These are phyloP conservation scores for Rhodinocichla rosea DNA, from an alignment of 2,113 vertebrate species.

Conservation along the genomic window DNA sequence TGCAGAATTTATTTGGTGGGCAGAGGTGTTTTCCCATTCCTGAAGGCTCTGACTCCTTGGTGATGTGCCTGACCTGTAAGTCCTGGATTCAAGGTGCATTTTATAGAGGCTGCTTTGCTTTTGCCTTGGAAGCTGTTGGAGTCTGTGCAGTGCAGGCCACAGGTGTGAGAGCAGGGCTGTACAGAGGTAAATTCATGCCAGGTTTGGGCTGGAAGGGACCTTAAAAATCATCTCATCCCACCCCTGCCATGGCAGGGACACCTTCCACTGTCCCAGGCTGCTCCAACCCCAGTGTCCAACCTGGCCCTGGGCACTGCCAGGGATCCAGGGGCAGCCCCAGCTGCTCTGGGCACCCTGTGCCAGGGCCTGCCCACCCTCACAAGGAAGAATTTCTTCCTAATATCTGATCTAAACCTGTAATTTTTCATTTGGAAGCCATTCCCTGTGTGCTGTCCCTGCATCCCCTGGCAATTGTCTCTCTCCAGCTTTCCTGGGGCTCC, in stretches of 20 bases:
- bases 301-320: background rate
- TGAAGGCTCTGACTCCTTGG: background rate
- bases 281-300: background rate
- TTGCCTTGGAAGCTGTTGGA: background rate
- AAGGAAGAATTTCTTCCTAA: background rate
- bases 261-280: background rate
- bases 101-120: background rate
- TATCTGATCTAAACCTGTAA: no score
- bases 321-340: background rate
- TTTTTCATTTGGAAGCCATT: no score
- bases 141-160: background rate
- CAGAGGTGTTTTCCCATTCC: background rate
- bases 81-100: background rate
- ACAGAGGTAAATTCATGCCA: background rate
- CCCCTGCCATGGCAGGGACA: background rate
- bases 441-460: no score
- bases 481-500: no score
- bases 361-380: background rate
- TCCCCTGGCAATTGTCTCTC: no score
- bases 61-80: background rate
- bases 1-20: background rate
- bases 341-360: background rate
- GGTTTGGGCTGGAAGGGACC: background rate
- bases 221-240: fast-evolving
- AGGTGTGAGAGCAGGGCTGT: background rate